A percentile compares a stretch with the other conserved stretches of the same genome.
Evolutionary conservation across 2,797 vertebrate genomes (phyloP).

Genomic region (Pseudochromis fuscus): DNA sequence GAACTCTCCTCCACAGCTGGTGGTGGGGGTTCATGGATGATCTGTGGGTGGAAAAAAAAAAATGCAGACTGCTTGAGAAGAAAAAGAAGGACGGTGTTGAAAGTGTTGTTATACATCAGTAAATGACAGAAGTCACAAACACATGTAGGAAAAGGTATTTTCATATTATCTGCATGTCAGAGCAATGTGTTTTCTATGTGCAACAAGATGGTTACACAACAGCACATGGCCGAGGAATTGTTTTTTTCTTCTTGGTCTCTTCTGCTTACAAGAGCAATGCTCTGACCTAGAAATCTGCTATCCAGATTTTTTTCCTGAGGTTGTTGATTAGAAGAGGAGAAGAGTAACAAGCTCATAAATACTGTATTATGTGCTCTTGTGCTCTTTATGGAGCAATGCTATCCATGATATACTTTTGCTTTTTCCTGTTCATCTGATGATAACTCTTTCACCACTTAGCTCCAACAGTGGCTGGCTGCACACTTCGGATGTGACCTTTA

Average conservation of each 20-base stretch:
- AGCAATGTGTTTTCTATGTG: slow-evolving; percentile 57
- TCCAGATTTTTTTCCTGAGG: slow-evolving; percentile 74
- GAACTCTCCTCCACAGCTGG: slow-evolving; percentile 93
- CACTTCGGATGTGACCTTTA: slow-evolving; percentile 3
- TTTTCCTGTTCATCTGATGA: not conserved
- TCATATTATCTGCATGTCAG: slow-evolving; percentile 42
- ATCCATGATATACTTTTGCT: not conserved
- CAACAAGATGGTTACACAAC: slow-evolving; percentile 68
- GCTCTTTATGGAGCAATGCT: slow-evolving; percentile 1
- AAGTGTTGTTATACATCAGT: slow-evolving; percentile 2
- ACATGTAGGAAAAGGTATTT: slow-evolving; percentile 31
- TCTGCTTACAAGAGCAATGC: slow-evolving; percentile 62
- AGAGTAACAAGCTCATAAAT: slow-evolving; percentile 49
- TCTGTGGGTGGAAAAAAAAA: slow-evolving; percentile 78
- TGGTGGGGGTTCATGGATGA: slow-evolving; percentile 95
- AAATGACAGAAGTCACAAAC: slow-evolving; percentile 24
- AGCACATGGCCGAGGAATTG: slow-evolving; percentile 72
- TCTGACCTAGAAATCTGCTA: slow-evolving; percentile 83
- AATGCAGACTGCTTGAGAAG: slow-evolving; percentile 4
- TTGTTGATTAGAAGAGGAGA: slow-evolving; percentile 43
- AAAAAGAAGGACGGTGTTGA: slow-evolving; percentile 1
- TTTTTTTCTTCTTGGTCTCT: slow-evolving; percentile 44
- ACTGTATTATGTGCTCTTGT: slow-evolving; percentile 13
- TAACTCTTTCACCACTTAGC: not conserved
- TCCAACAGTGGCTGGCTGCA: not conserved